Evolutionary conservation across 1,140 invertebrate genomes (phyloP), one percentile per base, ranked within the genome.

Genomic region (Diuraphis noxia): DNA sequence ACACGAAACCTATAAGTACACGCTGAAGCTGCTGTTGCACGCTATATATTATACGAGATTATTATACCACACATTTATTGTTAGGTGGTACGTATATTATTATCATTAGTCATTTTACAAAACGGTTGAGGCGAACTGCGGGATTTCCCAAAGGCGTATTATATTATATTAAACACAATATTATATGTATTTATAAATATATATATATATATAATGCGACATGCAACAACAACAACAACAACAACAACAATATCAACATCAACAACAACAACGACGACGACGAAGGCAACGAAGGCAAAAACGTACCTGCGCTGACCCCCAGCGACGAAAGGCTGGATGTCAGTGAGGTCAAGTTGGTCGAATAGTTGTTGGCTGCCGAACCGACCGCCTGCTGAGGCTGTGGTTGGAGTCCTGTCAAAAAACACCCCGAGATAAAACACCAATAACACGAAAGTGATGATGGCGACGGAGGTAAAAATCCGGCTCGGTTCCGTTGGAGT

Each of bases 241-340:
- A 41, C 40, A 84, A 41, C 30, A 43, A n/a, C 40, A 23, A 84
- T 23, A 41, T 30, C 40, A 84, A 41, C 30, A 43, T 19, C 40
- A 23, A 43, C 25, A n/a, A 46, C 41, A n/a, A 84, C 79, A 21
- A 40, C n/a, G 25, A 82, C 81, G 40, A 41, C 40, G 36, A 41
- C 81, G 5, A 25, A 19, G 23, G 19, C 36, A 10, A 88, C 49
- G 63, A 43, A 41, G 25, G 43, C 46, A 40, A 79, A 88, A 63
- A 91, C 43, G 52, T 93, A 93, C 93, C 93, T 93, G 93, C 93
- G 92, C 89, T 91, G 89, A 92, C 93, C 77, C 93, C 93, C 77
- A 93, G 92, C 88, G 93, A 93, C 52, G 93, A 93, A 72, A 93
- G 92, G 82, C 93, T 93, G 79, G 93, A 93, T 92, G 93, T 93